Evolutionary conservation across 2,113 vertebrate genomes (phyloP), one percentile per base, ranked within the genome.

Genomic region (Sebastes schlegelii): DNA sequence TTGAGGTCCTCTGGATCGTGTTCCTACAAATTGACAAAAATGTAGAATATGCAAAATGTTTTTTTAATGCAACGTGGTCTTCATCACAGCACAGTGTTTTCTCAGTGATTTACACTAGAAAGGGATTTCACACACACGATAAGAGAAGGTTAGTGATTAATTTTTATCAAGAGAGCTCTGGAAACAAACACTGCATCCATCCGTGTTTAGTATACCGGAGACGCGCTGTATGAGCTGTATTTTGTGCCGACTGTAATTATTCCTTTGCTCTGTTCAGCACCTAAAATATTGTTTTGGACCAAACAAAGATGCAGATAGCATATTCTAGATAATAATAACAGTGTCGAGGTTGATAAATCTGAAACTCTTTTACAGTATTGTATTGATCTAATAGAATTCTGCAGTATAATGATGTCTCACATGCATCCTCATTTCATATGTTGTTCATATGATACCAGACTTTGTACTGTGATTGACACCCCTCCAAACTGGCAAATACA

Each of bases 121-220:
- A 58, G 12, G 42, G 9, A 51, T 84, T 85, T 71, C 64, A 58
- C 26, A 64, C 46, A 74, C 23, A 74, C 34, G 55, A 78, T 83
- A 79, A 87, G 68, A 69, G 17, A 49, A 62, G 43, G 68, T 74
- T 64, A 26, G 48, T 66, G 48, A 19, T 40, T 52, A 2, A 19
- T 68, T 26, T 34, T 51, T 3, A 34, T 9, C 46, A 6, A 26
- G 52, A 69, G 74, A 79, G 40, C 63, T 45, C 66, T 74, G 63
- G 71, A 77, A 84, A 75, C 78, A 51, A 80, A 78, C 84, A 58
- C 55, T 19, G 26, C 58, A 83, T 80, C 63, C 74, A 84, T 67
- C 77, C 69, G 12, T 74, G 80, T 86, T 83, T 63, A 67, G 58
- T 77, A 57, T 61, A 57, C 86, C 60, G 74, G 51, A 63, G 68